These are phyloP conservation scores for Paramuricea clavata DNA, from an alignment of 92 coral and sea anemone species.

Conservation along the genomic window DNA sequence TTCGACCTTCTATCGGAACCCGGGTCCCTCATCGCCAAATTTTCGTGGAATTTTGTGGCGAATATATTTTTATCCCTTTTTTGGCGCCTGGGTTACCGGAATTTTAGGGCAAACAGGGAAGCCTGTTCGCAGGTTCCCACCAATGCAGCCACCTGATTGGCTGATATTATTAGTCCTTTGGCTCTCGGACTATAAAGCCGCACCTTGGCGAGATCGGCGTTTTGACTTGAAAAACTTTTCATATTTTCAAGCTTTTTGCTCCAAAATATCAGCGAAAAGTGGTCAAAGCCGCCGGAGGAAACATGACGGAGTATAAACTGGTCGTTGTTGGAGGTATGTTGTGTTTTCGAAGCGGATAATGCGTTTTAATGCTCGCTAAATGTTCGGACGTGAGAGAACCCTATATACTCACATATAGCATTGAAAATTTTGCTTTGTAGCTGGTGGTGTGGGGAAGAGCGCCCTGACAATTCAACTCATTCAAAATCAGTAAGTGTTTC, in stretches of 20 bases:
- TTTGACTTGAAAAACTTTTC: not conserved
- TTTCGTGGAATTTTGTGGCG: not conserved
- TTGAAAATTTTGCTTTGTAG: constrained; percentile 60
- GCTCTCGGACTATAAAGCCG: constrained; percentile 32
- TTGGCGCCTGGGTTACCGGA: not conserved
- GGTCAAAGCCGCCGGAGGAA: constrained; percentile 1
- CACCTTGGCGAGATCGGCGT: constrained; percentile 25
- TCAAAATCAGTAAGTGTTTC: constrained; percentile 93
- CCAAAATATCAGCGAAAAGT: not conserved
- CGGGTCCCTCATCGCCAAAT: not conserved
- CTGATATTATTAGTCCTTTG: constrained; percentile 34
- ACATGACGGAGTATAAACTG: constrained; percentile 95
- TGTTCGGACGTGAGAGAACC: too few species aligned
- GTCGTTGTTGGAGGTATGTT: constrained; percentile 98
- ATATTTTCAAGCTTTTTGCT: constrained; percentile 14
- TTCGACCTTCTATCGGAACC: not conserved
- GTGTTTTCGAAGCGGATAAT: not conserved
- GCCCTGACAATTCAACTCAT: constrained; percentile 97
- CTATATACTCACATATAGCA: not conserved
- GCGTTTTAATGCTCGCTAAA: too few species aligned
- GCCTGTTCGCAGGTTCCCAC: not conserved
- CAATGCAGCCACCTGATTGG: constrained; percentile 24
- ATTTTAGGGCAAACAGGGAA: not conserved
- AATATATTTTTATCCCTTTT: not conserved
- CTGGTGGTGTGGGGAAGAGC: constrained; percentile 99